These are phyloP conservation scores for Timema cristinae DNA, from an alignment of 2,888 invertebrate species.

Conservation along the genomic window DNA sequence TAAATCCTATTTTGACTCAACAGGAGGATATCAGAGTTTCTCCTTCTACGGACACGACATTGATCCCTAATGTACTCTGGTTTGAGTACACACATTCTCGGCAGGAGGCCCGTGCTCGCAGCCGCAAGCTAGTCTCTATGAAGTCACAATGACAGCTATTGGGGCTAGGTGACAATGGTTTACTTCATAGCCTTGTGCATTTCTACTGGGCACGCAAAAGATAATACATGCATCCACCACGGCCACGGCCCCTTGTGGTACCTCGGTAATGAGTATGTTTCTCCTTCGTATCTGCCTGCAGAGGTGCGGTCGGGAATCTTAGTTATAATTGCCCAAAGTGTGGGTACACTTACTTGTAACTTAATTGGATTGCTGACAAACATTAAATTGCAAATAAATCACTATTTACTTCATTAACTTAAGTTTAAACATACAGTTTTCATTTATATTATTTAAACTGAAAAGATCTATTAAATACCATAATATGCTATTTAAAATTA, in stretches of 20 bases:
- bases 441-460: too few species aligned
- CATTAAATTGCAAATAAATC: too few species aligned
- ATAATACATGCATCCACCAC: conserved; percentile 20
- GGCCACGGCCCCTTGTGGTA: background rate
- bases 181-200: conserved; percentile 29
- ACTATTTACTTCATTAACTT: too few species aligned
- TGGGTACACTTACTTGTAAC: too few species aligned
- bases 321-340: too few species aligned
- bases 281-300: too few species aligned
- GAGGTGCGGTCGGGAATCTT: too few species aligned
- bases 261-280: background rate
- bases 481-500: too few species aligned
- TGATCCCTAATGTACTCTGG: conserved; percentile 90
- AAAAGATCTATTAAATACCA: too few species aligned
- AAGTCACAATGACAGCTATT: conserved; percentile 78
- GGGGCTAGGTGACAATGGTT: conserved; percentile 36
- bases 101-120: conserved; percentile 75
- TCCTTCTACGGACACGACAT: conserved; percentile 83
- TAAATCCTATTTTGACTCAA: too few species aligned
- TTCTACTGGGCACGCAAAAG: conserved; percentile 32
- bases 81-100: conserved; percentile 88
- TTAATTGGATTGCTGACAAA: too few species aligned
- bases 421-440: too few species aligned
- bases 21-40: conserved; percentile 81
- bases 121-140: conserved; percentile 74